Percentiles rank a stretch among this genome's conserved stretches.
Conservation (phyloP, 1,140 invertebrate species). For the Hormaphis cornu region DNA sequence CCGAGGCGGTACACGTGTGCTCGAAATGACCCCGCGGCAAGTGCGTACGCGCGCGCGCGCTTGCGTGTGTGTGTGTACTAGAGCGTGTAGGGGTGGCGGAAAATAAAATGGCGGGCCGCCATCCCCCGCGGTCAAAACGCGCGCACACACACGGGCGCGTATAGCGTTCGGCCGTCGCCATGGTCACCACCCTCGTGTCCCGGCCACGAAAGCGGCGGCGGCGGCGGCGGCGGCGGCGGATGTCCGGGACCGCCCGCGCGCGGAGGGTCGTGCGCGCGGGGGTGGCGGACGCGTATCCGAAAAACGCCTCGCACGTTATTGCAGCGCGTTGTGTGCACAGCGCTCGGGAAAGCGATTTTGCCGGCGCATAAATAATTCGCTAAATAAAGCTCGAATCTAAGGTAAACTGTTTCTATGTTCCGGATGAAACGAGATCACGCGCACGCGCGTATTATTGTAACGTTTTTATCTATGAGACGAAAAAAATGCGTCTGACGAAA, state of each 20-base stretch:
- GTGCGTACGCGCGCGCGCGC: background rate
- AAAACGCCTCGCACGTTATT: background rate
- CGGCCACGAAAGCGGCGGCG: background rate
- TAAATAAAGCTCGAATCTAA: too few relatives aligned
- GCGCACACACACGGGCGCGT: background rate
- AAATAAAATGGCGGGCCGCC: background rate
- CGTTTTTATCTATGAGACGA: too few relatives aligned
- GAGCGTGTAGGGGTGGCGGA: background rate
- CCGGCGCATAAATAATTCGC: too few relatives aligned
- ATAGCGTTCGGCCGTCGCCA: background rate
- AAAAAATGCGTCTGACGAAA: too few relatives aligned
- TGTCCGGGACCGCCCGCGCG: background rate
- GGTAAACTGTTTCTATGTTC: too few relatives aligned
- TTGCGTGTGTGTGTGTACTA: background rate
- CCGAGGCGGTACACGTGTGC: background rate
- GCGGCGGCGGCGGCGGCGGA: background rate
- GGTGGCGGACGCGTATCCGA: background rate
- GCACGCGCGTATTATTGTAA: too few relatives aligned
- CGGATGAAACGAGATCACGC: too few relatives aligned
- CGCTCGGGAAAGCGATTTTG: too few relatives aligned
- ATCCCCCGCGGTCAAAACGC: background rate
- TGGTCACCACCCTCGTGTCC: background rate
- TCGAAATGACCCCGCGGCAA: background rate
- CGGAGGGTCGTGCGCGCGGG: background rate
- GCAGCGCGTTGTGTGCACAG: too few relatives aligned